Evolutionary conservation across 2,888 invertebrate species (phyloP).

Genomic region (Latheticus oryzae): DNA sequence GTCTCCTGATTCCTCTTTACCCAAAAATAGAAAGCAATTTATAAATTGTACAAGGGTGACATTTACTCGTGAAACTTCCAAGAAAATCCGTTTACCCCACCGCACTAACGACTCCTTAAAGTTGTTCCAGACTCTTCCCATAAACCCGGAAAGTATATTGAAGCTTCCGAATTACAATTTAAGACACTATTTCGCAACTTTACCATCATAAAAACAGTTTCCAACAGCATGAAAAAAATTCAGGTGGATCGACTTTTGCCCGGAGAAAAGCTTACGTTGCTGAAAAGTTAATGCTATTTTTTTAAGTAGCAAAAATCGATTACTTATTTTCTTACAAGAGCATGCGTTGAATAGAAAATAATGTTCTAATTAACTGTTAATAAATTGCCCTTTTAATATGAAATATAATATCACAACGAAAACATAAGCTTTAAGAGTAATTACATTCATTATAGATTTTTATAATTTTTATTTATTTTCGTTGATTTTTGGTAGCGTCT

Average conservation of each 20-base stretch:
- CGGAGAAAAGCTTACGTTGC: too few relatives aligned
- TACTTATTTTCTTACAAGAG: too few relatives aligned
- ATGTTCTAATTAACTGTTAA: constrained; percentile 6
- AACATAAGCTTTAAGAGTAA: too few relatives aligned
- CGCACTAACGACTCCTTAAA: constrained; percentile 9
- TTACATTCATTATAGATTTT: too few relatives aligned
- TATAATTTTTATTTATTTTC: too few relatives aligned
- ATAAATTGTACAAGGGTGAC: constrained; percentile 8
- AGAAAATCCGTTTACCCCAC: constrained; percentile 10
- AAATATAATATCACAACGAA: background rate
- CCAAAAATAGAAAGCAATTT: constrained; percentile 7
- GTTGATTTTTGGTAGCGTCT: too few relatives aligned
- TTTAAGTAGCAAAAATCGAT: too few relatives aligned
- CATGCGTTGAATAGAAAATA: constrained; percentile 6
- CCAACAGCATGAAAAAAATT: too few relatives aligned
- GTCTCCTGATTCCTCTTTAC: too few relatives aligned
- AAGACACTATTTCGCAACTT: constrained; percentile 3
- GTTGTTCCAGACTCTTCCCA: constrained; percentile 1
- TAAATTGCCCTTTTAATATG: constrained; percentile 14
- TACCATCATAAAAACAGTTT: constrained; percentile 1
- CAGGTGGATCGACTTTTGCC: too few relatives aligned
- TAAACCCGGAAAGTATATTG: background rate
- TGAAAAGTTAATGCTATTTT: too few relatives aligned
- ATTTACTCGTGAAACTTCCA: constrained; percentile 7
- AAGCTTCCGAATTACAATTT: constrained; percentile 6